These are phyloP conservation scores for Lasioglossum figueresi DNA, from an alignment of 2,888 invertebrate genomes.

Conservation along the genomic window DNA sequence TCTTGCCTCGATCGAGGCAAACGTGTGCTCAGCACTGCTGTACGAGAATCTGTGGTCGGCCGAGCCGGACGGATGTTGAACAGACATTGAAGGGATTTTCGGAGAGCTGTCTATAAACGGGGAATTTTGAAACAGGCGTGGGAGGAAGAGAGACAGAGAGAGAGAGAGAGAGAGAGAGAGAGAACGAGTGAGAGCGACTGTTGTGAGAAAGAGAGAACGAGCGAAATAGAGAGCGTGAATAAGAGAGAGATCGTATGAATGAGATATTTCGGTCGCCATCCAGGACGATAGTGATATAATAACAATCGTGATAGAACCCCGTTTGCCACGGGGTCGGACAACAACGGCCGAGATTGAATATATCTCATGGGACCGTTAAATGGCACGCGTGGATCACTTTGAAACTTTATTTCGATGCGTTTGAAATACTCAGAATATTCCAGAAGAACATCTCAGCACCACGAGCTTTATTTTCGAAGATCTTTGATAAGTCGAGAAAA, in stretches of 20 bases:
- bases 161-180: conserved; percentile 6
- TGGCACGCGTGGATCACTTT: conserved; percentile 20
- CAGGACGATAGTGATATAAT: conserved; percentile 62
- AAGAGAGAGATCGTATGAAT: conserved; percentile 14
- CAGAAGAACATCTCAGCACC: not conserved
- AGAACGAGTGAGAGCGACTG: too few relatives aligned
- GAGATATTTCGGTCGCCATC: conserved; percentile 34
- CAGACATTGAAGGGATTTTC: conserved; percentile 19
- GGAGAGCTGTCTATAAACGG: conserved; percentile 16
- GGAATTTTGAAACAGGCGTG: conserved; percentile 15
- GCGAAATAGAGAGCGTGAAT: conserved; percentile 9
- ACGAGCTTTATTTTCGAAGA: not conserved
- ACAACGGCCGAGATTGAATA: not conserved
- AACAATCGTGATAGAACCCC: conserved; percentile 61
- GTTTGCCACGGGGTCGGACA: conserved; percentile 12
- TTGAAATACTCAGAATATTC: conserved; percentile 10
- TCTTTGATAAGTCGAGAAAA: not conserved
- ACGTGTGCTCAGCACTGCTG: too few relatives aligned
- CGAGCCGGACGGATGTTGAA: conserved; percentile 59
- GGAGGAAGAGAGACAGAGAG: not conserved
- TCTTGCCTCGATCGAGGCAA: too few relatives aligned
- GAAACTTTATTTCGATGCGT: not conserved
- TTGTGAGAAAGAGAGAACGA: conserved; percentile 3
- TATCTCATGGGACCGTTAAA: not conserved
- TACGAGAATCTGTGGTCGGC: conserved; percentile 67